phyloP scores from a whole-genome alignment of 1,140 invertebrate species.

The Artemia franciscana region DNA sequence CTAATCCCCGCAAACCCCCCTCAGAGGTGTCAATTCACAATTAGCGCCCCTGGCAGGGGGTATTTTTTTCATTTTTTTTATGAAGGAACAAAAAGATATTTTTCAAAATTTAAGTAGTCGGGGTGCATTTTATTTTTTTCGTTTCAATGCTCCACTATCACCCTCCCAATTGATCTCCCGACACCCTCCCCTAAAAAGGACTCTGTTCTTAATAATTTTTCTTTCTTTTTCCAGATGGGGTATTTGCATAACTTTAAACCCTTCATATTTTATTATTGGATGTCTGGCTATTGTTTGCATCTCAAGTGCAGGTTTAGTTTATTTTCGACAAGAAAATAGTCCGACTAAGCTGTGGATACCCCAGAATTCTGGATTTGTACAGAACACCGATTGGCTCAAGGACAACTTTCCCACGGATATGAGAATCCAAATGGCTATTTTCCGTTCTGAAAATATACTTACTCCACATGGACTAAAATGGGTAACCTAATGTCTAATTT shows the following conservation, averaged over 20 bases:
- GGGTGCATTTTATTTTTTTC: too few species aligned
- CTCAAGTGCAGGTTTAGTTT: constrained; percentile 28
- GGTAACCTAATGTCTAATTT: constrained; percentile 15
- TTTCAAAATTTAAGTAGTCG: too few species aligned
- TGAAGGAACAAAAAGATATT: too few species aligned
- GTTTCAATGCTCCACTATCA: too few species aligned
- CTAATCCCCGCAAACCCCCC: too few species aligned
- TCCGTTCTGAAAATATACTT: constrained; percentile 38
- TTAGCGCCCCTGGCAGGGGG: too few species aligned
- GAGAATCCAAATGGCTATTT: constrained; percentile 31
- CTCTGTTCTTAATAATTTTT: too few species aligned
- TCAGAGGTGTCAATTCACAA: too few species aligned
- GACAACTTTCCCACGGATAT: constrained; percentile 35
- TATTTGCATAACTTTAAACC: constrained; percentile 17
- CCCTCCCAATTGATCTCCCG: too few species aligned
- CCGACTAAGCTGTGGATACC: constrained; percentile 47
- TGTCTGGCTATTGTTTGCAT: constrained; percentile 26
- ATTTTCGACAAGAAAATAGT: constrained; percentile 34
- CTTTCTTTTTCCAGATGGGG: constrained; percentile 14
- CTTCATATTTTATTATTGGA: constrained; percentile 26
- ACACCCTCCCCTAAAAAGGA: too few species aligned
- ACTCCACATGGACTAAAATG: constrained; percentile 26
- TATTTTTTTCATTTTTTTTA: too few species aligned
- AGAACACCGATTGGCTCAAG: constrained; percentile 43
- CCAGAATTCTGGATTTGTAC: constrained; percentile 35